Base-by-base conservation (phyloP, 2,797 vertebrate species). In the Adrianichthys oophorus region DNA sequence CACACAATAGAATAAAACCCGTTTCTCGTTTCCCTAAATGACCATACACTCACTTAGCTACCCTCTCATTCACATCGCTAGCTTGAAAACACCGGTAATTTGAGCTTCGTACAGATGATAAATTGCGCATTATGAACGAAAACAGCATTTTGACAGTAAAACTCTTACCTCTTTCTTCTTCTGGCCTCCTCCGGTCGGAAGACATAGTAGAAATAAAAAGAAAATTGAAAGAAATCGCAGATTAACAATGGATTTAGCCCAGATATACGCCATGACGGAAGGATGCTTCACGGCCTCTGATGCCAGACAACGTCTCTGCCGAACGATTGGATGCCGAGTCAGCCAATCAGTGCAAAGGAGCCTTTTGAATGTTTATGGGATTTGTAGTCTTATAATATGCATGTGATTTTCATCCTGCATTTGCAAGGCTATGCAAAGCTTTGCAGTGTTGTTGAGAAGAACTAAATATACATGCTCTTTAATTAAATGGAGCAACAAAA, bases 81-180 rank as follows among this genome's bases (percentile, higher is more conserved):
- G 42, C 60, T 80, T 70, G 18, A 78, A 18, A 15, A 26, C 43
- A 69, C 26, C 66, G 62, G 74, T 29, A 10, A 13, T 37, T 32
- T 37, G 10, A 37, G 32, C 32, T 37, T 10, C 32, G 10, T 37
- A 12, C 12, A 51, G 15, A 7, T 49, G 43, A 18, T 18, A 2
- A 29, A 50, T 3, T 59, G 0, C 23, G 58, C 12, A 42, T 15
- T n/a, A 7, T 32, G 12, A 2, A 4, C 1, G 2, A n/a, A 59
- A 46, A 41, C 1, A 4, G 5, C 0, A 37, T 21, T 17, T 4
- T 19, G 2, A 3, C 2, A 1, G 15, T 24, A 49, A 1, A 23
- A 15, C 1, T 8, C 0, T 76, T 92, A 94, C 92, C 92, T 94
- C 93, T 57, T 94, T 94, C 59, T 94, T 94, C 83, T 93, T 93